phyloP scores from a whole-genome alignment of 2,797 vertebrate genomes.

The Hirundo rustica region DNA sequence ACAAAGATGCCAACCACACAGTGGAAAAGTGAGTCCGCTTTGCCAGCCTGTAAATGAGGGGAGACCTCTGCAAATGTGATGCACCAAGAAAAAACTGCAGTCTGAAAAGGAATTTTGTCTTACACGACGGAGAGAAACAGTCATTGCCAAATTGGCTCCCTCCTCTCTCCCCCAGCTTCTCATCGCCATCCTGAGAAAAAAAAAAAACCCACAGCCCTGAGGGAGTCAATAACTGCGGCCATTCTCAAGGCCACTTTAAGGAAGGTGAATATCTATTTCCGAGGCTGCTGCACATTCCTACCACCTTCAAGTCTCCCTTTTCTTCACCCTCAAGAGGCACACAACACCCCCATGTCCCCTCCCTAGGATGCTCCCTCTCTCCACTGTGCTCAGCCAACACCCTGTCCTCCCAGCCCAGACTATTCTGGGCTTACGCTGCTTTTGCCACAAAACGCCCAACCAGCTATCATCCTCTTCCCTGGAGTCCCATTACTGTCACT shows the following conservation, averaged over 20 bases:
- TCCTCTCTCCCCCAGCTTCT: not conserved
- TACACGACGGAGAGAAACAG: not conserved
- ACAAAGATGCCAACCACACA: not conserved
- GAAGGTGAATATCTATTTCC: not conserved
- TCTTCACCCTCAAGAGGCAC: not conserved
- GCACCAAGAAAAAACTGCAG: not conserved
- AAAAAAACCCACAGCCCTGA: not conserved
- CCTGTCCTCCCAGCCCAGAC: constrained; percentile 11
- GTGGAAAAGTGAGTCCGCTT: not conserved
- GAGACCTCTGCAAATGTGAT: constrained; percentile 2
- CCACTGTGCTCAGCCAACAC: not conserved
- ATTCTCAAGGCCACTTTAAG: constrained; percentile 38
- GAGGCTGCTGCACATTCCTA: not conserved
- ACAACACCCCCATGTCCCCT: not conserved
- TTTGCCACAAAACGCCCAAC: constrained; percentile 46
- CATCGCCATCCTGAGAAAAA: not conserved
- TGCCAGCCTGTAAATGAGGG: not conserved
- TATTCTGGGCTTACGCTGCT: constrained; percentile 22
- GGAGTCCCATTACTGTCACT: constrained; percentile 56
- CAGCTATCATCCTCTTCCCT: constrained; percentile 40
- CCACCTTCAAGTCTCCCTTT: not conserved
- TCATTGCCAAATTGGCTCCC: not conserved
- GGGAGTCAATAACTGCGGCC: not conserved
- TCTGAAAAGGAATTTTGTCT: constrained; percentile 25
- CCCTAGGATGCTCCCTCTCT: not conserved